Base-by-base conservation (phyloP, 2,888 invertebrate genomes). In the Euplexia lucipara region DNA sequence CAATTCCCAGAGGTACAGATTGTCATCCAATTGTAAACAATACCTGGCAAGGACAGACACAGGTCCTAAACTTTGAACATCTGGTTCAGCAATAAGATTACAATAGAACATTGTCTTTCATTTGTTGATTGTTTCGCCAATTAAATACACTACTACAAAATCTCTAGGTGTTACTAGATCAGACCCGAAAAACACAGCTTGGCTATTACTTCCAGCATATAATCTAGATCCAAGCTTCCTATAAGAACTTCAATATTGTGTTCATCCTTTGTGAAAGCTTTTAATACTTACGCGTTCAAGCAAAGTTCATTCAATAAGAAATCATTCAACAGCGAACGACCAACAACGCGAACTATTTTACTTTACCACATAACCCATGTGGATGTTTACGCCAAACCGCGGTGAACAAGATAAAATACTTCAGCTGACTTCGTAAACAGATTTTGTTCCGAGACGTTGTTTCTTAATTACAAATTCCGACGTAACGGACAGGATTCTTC, bases 381-480 rank as follows among this genome's bases (percentile, higher is more conserved):
- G 77, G 74, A 75, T 81, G 82, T 75, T 81, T 74, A 68, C 71
- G 62, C 64, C 73, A 70, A 81, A 77, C 86, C 84, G 69, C 79
- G 76, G 77, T 52, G 68, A 83, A 84, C 82, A 83, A 88, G 87
- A 89, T 85, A 83, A 86, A 88, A 89, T 89, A 89, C 89, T 90
- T 89, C 54, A 75, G 74, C 73, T 48, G 83, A 87, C 83, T 89
- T 88, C 75, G 87, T 87, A 88, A 91, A 90, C 89, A 87, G 88
- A 92, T 91, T 91, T 91, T 87, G 83, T 90, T 90, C 75, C 79
- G 69, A 88, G 86, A 88, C 86, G 88, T 86, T 88, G 88, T 90
- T 89, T 91, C 90, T 90, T 92, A 92, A 93, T 93, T 92, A 87
- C 89, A 88, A 91, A 92, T 93, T 93, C 92, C 91, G 66, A 75